Evolutionary conservation across 1,140 invertebrate species (phyloP).

Genomic region (Bombus huntii): DNA sequence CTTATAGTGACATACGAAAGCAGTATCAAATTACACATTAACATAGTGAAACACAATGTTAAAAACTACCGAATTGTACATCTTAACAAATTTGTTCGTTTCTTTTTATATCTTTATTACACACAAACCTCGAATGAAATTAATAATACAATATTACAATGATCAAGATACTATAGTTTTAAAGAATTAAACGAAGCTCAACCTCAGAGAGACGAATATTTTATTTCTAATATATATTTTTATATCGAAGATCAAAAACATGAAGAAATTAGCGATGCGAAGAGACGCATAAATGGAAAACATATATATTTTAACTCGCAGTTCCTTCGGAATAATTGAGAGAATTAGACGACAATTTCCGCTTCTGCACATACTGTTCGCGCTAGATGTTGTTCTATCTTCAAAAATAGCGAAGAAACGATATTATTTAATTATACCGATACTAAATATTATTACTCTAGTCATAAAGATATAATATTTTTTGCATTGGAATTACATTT

Average conservation of each 20-base stretch:
- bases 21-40: conserved; percentile 9
- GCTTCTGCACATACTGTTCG: background rate
- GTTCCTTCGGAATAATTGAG: conserved; percentile 1
- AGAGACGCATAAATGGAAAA: background rate
- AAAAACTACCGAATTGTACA: background rate
- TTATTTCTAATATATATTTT: conserved; percentile 8
- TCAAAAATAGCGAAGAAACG: background rate
- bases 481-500: conserved; percentile 1
- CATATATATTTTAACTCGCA: conserved; percentile 1
- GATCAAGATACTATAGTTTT: background rate
- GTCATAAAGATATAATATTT: conserved; percentile 67
- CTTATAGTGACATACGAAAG: background rate
- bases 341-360: background rate
- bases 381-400: background rate
- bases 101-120: background rate
- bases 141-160: background rate
- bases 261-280: background rate
- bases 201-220: background rate
- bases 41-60: background rate
- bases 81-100: background rate
- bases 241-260: background rate
- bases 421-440: conserved; percentile 36
- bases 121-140: background rate
- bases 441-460: conserved; percentile 69
- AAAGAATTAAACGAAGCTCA: conserved; percentile 5